Evolutionary conservation across 1,140 invertebrate species (phyloP).

Genomic region (Trigoniulus corallinus): DNA sequence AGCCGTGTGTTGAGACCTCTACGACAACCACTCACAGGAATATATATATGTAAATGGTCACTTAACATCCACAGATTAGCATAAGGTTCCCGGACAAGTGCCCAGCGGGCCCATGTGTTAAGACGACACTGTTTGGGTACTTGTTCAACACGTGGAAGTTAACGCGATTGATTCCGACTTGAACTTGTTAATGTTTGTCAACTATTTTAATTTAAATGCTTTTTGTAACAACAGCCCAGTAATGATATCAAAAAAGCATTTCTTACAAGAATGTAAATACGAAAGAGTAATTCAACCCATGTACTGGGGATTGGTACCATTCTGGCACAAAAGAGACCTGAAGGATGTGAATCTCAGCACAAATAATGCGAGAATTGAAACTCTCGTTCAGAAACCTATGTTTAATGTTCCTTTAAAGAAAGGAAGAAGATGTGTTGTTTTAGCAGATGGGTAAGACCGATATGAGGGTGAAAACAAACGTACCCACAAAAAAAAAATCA

Average conservation of each 20-base stretch:
- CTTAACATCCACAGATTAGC: no score
- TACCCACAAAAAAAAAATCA: not conserved
- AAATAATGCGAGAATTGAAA: slow-evolving; percentile 27
- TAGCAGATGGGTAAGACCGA: slow-evolving; percentile 28
- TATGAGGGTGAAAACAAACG: no score
- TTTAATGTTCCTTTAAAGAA: slow-evolving; percentile 25
- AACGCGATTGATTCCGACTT: no score
- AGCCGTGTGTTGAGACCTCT: not conserved
- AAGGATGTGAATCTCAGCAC: slow-evolving; percentile 22
- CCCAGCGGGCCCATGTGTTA: no score
- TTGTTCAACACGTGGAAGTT: no score
- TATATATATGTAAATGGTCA: no score
- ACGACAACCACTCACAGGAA: no score
- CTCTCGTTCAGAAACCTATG: slow-evolving; percentile 24
- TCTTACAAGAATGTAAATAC: not conserved
- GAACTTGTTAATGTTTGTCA: no score
- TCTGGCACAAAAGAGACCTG: slow-evolving; percentile 26
- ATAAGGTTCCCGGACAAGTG: no score
- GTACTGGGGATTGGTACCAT: slow-evolving; percentile 26
- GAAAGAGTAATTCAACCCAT: slow-evolving; percentile 10
- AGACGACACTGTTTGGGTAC: no score
- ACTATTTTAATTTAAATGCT: not conserved
- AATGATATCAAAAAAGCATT: not conserved
- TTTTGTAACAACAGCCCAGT: not conserved
- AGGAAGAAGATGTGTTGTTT: slow-evolving; percentile 26